These are phyloP conservation scores for Colaptes auratus DNA, from an alignment of 2,113 vertebrate species.

Conservation along the genomic window DNA sequence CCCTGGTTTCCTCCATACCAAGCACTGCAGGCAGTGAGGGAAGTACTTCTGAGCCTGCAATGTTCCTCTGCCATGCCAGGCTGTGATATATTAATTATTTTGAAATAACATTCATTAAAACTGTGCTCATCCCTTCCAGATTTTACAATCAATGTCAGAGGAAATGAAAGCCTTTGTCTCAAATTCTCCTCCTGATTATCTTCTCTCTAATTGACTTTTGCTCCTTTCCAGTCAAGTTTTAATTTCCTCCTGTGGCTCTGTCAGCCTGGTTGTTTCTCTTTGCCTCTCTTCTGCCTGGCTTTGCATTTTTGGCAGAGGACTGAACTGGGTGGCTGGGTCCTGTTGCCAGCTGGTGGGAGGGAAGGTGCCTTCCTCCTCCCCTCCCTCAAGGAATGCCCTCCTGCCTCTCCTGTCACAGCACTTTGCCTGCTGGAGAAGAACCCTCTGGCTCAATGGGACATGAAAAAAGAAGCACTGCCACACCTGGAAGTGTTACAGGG, in stretches of 20 bases:
- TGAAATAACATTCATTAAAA: constrained; percentile 59
- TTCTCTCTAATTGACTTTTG: constrained; percentile 60
- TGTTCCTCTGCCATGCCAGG: neutral
- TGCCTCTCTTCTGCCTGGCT: neutral
- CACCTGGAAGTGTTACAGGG: neutral
- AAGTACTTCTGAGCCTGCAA: constrained; percentile 16
- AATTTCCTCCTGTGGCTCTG: constrained; percentile 30
- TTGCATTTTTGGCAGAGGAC: neutral
- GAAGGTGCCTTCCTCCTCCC: neutral
- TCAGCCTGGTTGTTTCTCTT: neutral
- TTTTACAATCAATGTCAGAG: constrained; percentile 31
- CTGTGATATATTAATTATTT: constrained; percentile 58
- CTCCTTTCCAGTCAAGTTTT: constrained; percentile 47
- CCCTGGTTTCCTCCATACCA: neutral
- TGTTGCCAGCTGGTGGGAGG: neutral
- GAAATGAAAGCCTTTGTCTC: constrained; percentile 54
- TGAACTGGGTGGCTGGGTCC: neutral
- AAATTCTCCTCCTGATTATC: constrained; percentile 51
- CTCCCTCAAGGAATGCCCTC: neutral
- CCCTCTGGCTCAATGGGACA: neutral
- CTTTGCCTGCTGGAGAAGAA: neutral
- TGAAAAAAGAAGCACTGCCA: neutral
- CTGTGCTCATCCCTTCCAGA: constrained; percentile 14
- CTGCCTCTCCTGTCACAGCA: neutral
- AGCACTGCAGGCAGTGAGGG: neutral